Percentiles rank a stretch among this genome's conserved stretches.
These are phyloP conservation scores for Cyanoliseus patagonus DNA, from an alignment of 2,113 vertebrate genomes.

Conservation along the genomic window DNA sequence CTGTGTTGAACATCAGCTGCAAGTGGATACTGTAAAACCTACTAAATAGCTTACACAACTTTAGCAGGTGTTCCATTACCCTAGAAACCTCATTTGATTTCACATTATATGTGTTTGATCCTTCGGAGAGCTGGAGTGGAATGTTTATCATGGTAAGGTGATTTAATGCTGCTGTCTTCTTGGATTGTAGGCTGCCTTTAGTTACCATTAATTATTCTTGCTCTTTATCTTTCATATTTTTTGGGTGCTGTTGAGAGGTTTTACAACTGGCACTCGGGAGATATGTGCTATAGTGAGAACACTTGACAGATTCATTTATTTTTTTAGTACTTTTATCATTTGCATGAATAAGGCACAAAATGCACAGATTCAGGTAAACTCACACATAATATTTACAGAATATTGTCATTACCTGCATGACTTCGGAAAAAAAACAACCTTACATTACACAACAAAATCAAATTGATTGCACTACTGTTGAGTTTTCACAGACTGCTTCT, in stretches of 20 bases:
- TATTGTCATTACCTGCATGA: constrained; percentile 95
- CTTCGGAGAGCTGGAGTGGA: constrained; percentile 73
- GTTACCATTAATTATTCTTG: constrained; percentile 65
- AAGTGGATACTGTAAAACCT: constrained; percentile 69
- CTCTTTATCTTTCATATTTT: constrained; percentile 19
- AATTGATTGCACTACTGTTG: constrained; percentile 84
- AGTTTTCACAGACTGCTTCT: constrained; percentile 65
- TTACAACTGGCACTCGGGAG: constrained; percentile 73
- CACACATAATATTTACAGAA: constrained; percentile 93
- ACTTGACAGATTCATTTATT: constrained; percentile 72
- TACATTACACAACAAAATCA: constrained; percentile 73
- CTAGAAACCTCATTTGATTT: constrained; percentile 73
- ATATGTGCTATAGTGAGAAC: constrained; percentile 79
- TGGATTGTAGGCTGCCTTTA: constrained; percentile 65
- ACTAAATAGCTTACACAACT: constrained; percentile 60
- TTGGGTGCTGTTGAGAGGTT: constrained; percentile 68
- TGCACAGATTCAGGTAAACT: constrained; percentile 97
- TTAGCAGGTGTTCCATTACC: constrained; percentile 72
- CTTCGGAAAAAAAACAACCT: constrained; percentile 80
- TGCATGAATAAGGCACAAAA: constrained; percentile 98
- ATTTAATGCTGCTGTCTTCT: constrained; percentile 67
- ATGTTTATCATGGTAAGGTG: constrained; percentile 74
- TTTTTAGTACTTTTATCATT: constrained; percentile 82
- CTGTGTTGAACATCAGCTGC: constrained; percentile 62
- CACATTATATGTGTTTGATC: constrained; percentile 73